phyloP scores from a whole-genome alignment of 2,797 vertebrate genomes.

The Liparis tanakae region DNA sequence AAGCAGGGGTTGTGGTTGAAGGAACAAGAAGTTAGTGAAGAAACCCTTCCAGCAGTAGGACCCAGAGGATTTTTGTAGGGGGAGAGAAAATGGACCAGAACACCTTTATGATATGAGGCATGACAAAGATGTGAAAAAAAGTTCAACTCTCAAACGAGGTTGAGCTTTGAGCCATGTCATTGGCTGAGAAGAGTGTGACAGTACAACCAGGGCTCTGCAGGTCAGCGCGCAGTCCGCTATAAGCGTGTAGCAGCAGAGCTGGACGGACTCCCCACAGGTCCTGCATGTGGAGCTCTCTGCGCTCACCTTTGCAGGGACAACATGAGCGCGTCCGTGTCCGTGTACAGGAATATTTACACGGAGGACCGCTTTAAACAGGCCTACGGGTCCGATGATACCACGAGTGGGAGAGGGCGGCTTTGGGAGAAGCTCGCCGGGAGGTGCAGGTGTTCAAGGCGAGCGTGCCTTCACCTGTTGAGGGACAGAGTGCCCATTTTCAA shows the following conservation, averaged over 20 bases:
- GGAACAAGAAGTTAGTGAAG: constrained; percentile 30
- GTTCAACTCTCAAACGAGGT: constrained; percentile 65
- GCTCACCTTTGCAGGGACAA: constrained; percentile 47
- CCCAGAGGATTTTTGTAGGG: constrained; percentile 68
- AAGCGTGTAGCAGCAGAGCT: constrained; percentile 67
- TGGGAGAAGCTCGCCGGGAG: constrained; percentile 68
- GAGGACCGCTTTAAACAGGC: constrained; percentile 87
- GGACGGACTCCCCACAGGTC: constrained; percentile 27
- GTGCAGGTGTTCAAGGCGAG: constrained; percentile 82
- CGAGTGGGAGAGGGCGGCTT: constrained; percentile 61
- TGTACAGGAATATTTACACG: constrained; percentile 87
- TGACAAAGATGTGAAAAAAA: constrained; percentile 68
- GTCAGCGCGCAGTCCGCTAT: constrained; percentile 71
- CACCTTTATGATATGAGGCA: constrained; percentile 76
- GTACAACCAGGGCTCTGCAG: constrained; percentile 77
- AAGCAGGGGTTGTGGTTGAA: constrained; percentile 16
- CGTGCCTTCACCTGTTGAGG: constrained; percentile 81
- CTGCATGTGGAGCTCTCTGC: constrained; percentile 14
- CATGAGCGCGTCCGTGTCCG: constrained; percentile 86
- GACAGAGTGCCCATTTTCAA: constrained; percentile 84
- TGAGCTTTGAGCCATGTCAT: constrained; percentile 70
- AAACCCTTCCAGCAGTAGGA: constrained; percentile 77
- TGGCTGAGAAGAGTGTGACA: constrained; percentile 74
- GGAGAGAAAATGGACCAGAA: constrained; percentile 48
- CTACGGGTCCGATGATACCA: constrained; percentile 77